Conservation (phyloP, 1,140 invertebrate genomes). For the Pseudomyrmex dendroicus region DNA sequence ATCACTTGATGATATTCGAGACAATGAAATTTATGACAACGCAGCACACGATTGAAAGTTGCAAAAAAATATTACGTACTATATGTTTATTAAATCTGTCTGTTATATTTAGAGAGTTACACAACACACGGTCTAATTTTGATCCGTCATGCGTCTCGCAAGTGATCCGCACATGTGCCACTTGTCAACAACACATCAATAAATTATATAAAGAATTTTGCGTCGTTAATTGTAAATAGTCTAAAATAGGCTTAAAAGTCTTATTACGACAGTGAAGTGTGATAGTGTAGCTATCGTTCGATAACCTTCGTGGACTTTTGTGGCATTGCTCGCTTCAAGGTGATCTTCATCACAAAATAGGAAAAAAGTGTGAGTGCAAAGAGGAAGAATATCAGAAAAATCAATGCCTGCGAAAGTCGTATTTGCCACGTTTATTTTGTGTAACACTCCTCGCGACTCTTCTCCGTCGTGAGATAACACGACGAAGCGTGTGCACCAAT, state of each 20-base stretch:
- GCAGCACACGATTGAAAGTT: no score
- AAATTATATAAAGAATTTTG: slow-evolving; percentile 25
- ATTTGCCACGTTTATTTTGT: slow-evolving; percentile 9
- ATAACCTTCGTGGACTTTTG: slow-evolving; percentile 43
- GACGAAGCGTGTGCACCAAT: not conserved
- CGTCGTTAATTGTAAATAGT: slow-evolving; percentile 15
- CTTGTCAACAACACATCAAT: slow-evolving; percentile 5
- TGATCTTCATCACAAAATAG: slow-evolving; percentile 29
- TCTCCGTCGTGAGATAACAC: not conserved
- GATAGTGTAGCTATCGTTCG: slow-evolving; percentile 46
- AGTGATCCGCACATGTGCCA: not conserved
- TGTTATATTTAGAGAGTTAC: no score
- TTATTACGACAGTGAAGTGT: slow-evolving; percentile 18
- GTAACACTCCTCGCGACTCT: not conserved
- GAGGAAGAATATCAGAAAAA: slow-evolving; percentile 3
- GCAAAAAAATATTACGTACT: no score
- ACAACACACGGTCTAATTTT: not conserved
- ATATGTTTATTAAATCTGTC: no score
- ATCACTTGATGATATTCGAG: no score
- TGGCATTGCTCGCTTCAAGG: slow-evolving; percentile 21
- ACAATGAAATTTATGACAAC: no score
- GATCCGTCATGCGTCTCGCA: not conserved
- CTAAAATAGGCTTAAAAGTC: slow-evolving; percentile 45
- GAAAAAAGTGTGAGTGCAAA: slow-evolving; percentile 8
- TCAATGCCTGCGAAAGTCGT: not conserved